Base-by-base conservation (phyloP, 2,888 invertebrate genomes). In the Fragum whitleyi region DNA sequence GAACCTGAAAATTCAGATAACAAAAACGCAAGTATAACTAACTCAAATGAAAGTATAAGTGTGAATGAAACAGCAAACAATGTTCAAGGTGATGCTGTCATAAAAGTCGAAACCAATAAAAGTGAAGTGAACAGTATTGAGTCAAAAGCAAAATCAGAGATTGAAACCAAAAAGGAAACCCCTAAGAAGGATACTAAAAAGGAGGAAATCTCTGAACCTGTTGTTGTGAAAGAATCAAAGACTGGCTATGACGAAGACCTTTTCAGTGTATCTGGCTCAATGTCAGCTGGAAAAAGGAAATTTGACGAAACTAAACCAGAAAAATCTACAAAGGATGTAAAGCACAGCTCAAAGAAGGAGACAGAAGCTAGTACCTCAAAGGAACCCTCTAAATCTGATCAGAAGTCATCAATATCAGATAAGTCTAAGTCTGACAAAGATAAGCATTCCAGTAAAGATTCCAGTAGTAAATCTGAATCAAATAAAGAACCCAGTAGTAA, bases 1-100 rank as follows among this genome's bases (percentile, higher is more conserved):
- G 47, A 47, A 47, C 5, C n/a, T 68, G 90, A 92, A 57, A 91
- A 89, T 61, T 89, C 89, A 26, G 87, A 82, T 65, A 89, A 92
- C 74, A 90, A 86, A 81, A 68, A 91, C 61, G 32, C 68, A 53
- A 89, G 83, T 74, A 81, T 77, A 5, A 74, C 53, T 53, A 83
- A 77, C 32, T 73, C 75, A 68, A 77, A 82, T 42, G 82, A 82
- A 9, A 51, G 70, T 32, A 57, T 79, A 57, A 53, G 79, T 53
- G 79, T 83, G 71, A 74, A 72, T 36, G 74, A 74, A 21, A 47
- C 68, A 5, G 29, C 59, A 2, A 77, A 75, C 14, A 77, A 79
- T 47, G 55, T 77, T 23, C 79, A 82, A 69, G 61, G 65, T 55
- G 67, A 74, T 29, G 67, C 67, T 47, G 77, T 74, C 62, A 77